These are phyloP conservation scores for Mirounga angustirostris DNA, from an alignment of 2,113 vertebrate genomes.

Conservation along the genomic window DNA sequence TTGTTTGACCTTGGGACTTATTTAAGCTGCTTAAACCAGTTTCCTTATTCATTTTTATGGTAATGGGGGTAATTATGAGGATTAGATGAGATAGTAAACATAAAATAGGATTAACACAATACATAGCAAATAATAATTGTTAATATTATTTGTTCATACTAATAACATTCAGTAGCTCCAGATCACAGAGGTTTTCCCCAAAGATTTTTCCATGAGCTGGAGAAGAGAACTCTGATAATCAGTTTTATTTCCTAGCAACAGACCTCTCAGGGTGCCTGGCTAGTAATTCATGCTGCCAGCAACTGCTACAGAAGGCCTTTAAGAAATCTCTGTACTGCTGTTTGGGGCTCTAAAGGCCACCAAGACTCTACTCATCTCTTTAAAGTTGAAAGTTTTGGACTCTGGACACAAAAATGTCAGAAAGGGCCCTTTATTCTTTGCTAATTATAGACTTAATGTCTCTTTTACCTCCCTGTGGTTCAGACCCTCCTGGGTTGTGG, in stretches of 20 bases:
- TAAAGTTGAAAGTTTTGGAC: not conserved
- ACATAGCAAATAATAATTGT: not conserved
- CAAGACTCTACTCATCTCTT: not conserved
- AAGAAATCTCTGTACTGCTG: not conserved
- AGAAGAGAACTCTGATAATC: not conserved
- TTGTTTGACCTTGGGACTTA: not conserved
- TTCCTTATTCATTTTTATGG: conserved; percentile 24
- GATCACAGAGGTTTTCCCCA: not conserved
- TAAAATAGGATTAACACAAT: not conserved
- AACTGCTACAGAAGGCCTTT: not conserved
- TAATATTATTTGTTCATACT: conserved; percentile 1
- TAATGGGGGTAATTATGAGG: not conserved
- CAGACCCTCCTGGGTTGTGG: not conserved
- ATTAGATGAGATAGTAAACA: not conserved
- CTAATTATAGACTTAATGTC: not conserved
- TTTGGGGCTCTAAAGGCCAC: not conserved
- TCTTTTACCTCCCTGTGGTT: not conserved
- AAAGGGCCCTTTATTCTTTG: not conserved
- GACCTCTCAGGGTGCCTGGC: not conserved
- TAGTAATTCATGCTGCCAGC: not conserved
- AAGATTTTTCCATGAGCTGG: not conserved
- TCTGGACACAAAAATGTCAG: not conserved
- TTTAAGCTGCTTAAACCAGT: not conserved
- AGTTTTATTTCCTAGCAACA: conserved; percentile 28
- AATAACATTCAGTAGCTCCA: not conserved